Base-by-base conservation (phyloP, 1,140 invertebrate genomes). In the Wiebesia pumilae region DNA sequence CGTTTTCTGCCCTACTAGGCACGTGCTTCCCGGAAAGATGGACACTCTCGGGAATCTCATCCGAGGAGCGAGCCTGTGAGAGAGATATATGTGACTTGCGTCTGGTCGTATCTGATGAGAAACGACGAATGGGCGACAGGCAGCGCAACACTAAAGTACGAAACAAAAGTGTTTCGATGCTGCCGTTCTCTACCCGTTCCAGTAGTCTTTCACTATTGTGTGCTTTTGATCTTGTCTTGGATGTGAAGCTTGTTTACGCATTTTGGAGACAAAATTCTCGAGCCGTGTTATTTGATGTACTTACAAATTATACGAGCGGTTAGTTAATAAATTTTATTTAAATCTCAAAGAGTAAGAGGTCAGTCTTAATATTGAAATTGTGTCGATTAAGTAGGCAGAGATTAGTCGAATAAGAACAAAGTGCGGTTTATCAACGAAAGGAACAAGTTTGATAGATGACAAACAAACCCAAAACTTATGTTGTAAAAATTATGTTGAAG, bases 11-110 rank as follows among this genome's bases (percentile, higher is more conserved):
- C 65, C 62, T 6, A n/a, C 21, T 3, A 35, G 75, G 40, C 81
- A 87, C 88, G 86, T 87, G 88, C 85, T 91, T 91, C 90, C 89
- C 88, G 88, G 90, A 91, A 92, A 90, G 88, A 91, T 89, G 90
- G 77, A 90, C 87, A 89, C 89, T 87, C 75, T 51, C 88, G 89
- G n/a, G 33, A 88, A 89, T 91, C 88, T 90, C 89, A 89, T 89
- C 90, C 88, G 79, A 90, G 90, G 89, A 89, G 89, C 14, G 16
- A 1, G 86, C 82, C 84, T 77, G 87, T 87, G 89, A 84, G 40
- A 84, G 75, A 84, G 79, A 81, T 77, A 69, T 81, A 86, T 81
- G 89, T 87, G 86, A 88, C 88, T 90, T 43, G 62, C 27, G 62
- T 10, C 30, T 27, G 24, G 1, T 67, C 87, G 81, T 91, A 92